Conservation (phyloP, 2,888 invertebrate species). For the Sphecodes monilicornis region DNA sequence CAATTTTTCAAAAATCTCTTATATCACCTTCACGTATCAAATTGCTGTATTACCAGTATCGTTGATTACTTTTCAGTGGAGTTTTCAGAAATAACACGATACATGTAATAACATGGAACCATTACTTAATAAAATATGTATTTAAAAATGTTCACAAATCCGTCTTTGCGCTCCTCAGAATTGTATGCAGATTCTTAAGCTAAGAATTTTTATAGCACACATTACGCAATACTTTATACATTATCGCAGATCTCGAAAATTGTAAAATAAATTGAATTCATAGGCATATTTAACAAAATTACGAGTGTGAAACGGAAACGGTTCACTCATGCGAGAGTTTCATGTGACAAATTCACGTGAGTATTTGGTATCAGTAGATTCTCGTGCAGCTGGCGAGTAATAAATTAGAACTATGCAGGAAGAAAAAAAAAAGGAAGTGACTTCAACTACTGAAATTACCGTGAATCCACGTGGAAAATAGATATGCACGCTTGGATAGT, state of each 20-base stretch:
- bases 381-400: not conserved
- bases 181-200: too few species aligned
- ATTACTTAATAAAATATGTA: too few species aligned
- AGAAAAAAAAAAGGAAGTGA: conserved; percentile 28
- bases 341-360: conserved; percentile 32
- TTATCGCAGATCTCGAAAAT: not conserved
- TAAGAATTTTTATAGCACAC: too few species aligned
- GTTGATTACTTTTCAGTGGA: too few species aligned
- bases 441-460: conserved; percentile 35
- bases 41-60: too few species aligned
- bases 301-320: not conserved
- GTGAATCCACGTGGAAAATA: conserved; percentile 8
- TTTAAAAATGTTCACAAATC: too few species aligned
- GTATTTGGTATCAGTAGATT: conserved; percentile 47
- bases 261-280: not conserved
- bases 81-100: too few species aligned
- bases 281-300: not conserved
- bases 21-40: too few species aligned
- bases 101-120: too few species aligned
- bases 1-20: too few species aligned
- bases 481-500: not conserved
- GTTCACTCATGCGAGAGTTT: not conserved
- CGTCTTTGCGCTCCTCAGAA: too few species aligned
- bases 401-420: not conserved
- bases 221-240: too few species aligned